Evolutionary conservation across 2,797 vertebrate genomes (phyloP).

Genomic region (Platyrinchus mystaceus): DNA sequence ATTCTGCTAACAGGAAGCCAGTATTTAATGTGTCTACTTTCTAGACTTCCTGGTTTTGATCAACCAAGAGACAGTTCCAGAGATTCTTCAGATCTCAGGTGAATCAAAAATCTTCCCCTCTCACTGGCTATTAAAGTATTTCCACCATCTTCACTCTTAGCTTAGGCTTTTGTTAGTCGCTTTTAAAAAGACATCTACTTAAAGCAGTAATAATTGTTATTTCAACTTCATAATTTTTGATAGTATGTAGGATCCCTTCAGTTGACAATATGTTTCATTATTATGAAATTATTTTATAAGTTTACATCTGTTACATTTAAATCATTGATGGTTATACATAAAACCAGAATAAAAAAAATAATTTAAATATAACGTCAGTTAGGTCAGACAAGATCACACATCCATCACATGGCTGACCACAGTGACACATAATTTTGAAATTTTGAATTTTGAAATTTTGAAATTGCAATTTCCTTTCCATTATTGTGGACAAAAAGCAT

Average conservation of each 20-base stretch:
- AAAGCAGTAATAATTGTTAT: neutral
- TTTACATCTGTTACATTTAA: neutral
- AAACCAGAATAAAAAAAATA: neutral
- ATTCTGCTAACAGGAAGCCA: neutral
- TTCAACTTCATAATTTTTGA: neutral
- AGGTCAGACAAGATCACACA: neutral
- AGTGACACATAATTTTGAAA: neutral
- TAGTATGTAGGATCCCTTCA: neutral
- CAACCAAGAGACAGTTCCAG: neutral
- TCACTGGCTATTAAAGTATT: neutral
- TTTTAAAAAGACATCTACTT: neutral
- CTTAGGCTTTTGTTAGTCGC: neutral
- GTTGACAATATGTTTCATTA: neutral
- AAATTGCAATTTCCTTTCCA: neutral
- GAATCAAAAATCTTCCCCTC: neutral
- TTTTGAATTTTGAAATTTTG: neutral
- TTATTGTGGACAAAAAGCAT: neutral
- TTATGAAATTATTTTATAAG: neutral
- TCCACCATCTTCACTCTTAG: neutral
- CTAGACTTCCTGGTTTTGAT: neutral
- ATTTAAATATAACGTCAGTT: neutral
- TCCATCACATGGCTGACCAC: neutral
- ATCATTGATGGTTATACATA: neutral
- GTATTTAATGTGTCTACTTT: neutral
- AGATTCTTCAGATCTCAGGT: neutral